These are phyloP conservation scores for Siniperca obscura DNA, from an alignment of 2,797 vertebrate genomes.

Conservation along the genomic window DNA sequence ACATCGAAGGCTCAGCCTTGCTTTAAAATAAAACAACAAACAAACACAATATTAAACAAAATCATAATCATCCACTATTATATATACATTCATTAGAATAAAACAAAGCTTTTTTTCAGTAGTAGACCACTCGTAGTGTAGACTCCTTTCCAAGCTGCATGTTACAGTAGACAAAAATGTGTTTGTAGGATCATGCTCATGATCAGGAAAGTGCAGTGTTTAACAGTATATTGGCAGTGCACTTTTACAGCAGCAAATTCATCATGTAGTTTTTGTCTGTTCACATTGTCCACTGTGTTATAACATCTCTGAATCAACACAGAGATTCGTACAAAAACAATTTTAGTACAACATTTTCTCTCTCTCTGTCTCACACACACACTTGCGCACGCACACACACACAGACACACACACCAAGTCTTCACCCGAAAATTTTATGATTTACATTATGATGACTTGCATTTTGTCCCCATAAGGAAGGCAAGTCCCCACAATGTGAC, in stretches of 20 bases:
- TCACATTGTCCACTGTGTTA: slow-evolving; percentile 59
- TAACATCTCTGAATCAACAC: slow-evolving; percentile 52
- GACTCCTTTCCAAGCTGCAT: slow-evolving; percentile 50
- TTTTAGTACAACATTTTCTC: slow-evolving; percentile 8
- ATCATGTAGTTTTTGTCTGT: slow-evolving; percentile 42
- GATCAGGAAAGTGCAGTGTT: slow-evolving; percentile 68
- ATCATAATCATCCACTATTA: slow-evolving; percentile 44
- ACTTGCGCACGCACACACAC: slow-evolving; percentile 21
- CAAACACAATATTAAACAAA: slow-evolving; percentile 55
- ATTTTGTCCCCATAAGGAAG: no score
- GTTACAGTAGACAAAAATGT: slow-evolving; percentile 51
- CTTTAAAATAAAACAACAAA: slow-evolving; percentile 62
- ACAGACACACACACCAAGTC: slow-evolving; percentile 17
- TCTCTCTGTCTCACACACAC: slow-evolving; percentile 20
- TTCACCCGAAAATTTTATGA: slow-evolving; percentile 16
- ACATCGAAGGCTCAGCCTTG: slow-evolving; percentile 84
- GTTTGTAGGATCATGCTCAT: slow-evolving; percentile 27
- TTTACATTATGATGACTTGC: no score
- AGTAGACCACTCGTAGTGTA: slow-evolving; percentile 68
- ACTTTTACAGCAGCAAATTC: slow-evolving; percentile 74
- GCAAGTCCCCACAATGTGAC: no score
- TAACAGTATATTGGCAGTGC: slow-evolving; percentile 61
- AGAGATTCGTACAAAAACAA: slow-evolving; percentile 39
- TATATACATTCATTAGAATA: slow-evolving; percentile 69
- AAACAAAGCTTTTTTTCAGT: slow-evolving; percentile 66